Conservation (phyloP, 2,113 vertebrate species). For the Cyprinus carpio region DNA sequence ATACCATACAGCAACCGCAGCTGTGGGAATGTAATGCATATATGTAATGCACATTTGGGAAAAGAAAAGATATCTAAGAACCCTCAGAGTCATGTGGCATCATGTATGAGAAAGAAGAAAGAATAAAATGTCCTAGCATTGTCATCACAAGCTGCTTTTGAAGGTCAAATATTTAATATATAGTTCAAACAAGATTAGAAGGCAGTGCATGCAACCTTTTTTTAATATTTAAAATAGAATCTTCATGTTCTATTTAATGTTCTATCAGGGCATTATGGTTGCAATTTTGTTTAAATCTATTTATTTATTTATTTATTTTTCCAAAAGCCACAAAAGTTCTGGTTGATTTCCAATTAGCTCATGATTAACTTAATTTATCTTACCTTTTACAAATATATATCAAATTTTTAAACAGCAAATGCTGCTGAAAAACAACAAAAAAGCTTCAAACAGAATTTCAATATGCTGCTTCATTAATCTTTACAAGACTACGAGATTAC, state of each 20-base stretch:
- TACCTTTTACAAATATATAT: background rate
- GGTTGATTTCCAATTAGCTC: conserved; percentile 13
- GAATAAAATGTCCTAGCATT: background rate
- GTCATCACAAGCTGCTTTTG: too few relatives aligned
- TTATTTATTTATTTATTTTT: too few relatives aligned
- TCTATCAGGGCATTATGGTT: background rate
- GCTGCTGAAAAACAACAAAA: background rate
- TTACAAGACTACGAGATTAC: conserved; percentile 29
- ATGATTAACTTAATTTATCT: background rate
- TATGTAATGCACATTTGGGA: background rate
- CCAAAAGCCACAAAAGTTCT: background rate
- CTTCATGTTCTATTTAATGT: background rate
- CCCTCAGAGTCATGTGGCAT: background rate
- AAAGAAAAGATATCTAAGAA: background rate
- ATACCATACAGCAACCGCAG: background rate
- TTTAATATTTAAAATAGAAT: background rate
- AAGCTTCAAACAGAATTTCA: conserved; percentile 31
- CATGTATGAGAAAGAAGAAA: background rate
- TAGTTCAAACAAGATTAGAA: background rate
- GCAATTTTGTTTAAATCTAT: background rate
- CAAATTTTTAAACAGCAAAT: background rate
- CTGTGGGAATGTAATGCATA: background rate
- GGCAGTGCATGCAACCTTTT: background rate
- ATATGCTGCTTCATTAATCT: conserved; percentile 46
- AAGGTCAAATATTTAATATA: too few relatives aligned